phyloP scores from a whole-genome alignment of 2,888 invertebrate genomes.

The Frankliniella fusca region DNA sequence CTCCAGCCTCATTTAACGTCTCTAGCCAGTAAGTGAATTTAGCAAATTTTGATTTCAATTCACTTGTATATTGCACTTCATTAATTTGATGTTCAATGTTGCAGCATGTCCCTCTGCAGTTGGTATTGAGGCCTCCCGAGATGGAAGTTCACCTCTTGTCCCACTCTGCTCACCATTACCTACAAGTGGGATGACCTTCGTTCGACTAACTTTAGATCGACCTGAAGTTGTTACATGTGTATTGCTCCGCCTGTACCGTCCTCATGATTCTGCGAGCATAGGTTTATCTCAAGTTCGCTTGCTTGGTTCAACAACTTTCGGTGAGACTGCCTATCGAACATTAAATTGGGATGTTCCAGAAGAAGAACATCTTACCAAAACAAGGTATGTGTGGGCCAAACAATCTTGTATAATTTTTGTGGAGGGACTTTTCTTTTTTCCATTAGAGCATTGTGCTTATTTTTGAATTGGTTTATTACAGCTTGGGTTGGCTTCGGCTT shows the following conservation, averaged over 20 bases:
- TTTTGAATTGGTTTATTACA: constrained; percentile 42
- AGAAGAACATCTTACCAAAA: constrained; percentile 54
- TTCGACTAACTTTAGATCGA: constrained; percentile 73
- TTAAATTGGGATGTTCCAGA: constrained; percentile 49
- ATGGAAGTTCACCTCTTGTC: constrained; percentile 69
- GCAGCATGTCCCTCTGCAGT: constrained; percentile 84
- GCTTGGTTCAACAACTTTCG: constrained; percentile 80
- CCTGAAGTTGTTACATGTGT: constrained; percentile 84
- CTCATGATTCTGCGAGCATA: constrained; percentile 83
- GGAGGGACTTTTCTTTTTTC: constrained; percentile 9
- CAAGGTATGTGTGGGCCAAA: constrained; percentile 44
- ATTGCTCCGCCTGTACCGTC: constrained; percentile 72
- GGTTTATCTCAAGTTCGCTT: constrained; percentile 82
- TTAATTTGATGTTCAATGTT: constrained; percentile 36
- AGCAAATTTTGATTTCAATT: constrained; percentile 2
- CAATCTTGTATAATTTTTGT: constrained; percentile 20
- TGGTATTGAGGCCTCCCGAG: constrained; percentile 77
- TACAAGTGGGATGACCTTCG: constrained; percentile 82
- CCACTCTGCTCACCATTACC: constrained; percentile 81
- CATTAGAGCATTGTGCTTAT: too few species aligned
- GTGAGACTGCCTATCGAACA: constrained; percentile 49
- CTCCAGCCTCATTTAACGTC: constrained; percentile 81
- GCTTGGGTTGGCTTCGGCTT: constrained; percentile 79
- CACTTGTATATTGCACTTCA: background rate
- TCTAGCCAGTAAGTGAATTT: constrained; percentile 60